A percentile compares a stretch with the other conserved stretches of the same genome.
Conservation (phyloP, 2,113 vertebrate species). For the Chlorodrepanis virens region DNA sequence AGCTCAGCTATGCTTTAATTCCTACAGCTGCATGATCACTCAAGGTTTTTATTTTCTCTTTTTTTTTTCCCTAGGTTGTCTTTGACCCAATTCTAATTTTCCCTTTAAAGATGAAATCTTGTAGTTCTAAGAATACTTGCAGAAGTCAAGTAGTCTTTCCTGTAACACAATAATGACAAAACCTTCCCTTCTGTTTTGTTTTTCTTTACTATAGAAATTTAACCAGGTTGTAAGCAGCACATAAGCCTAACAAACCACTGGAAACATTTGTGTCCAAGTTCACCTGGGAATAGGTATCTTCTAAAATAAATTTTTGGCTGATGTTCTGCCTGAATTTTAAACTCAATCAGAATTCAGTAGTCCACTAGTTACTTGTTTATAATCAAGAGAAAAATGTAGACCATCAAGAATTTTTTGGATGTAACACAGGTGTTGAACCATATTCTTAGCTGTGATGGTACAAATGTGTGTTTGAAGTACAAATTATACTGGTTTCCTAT, state of each 20-base stretch:
- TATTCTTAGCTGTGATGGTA: neutral
- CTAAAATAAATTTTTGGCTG: neutral
- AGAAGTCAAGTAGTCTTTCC: neutral
- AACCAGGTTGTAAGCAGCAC: neutral
- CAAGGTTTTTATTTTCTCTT: neutral
- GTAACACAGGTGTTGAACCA: neutral
- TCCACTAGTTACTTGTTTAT: neutral
- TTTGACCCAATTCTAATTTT: neutral
- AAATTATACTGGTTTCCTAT: neutral
- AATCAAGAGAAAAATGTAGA: neutral
- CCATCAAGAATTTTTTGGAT: neutral
- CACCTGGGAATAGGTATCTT: neutral
- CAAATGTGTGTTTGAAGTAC: neutral
- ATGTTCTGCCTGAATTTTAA: neutral
- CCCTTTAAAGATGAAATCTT: neutral
- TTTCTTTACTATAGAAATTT: neutral
- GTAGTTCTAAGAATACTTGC: neutral
- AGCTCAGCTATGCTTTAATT: neutral
- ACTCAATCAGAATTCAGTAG: neutral
- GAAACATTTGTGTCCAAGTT: neutral
- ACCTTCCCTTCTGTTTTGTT: neutral
- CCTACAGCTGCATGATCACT: neutral
- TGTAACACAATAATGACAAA: neutral
- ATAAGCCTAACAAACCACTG: neutral
- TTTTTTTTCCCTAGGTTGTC: neutral